These are phyloP conservation scores for Sylvilagus floridanus DNA, from an alignment of 2,797 vertebrate species.

Conservation along the genomic window DNA sequence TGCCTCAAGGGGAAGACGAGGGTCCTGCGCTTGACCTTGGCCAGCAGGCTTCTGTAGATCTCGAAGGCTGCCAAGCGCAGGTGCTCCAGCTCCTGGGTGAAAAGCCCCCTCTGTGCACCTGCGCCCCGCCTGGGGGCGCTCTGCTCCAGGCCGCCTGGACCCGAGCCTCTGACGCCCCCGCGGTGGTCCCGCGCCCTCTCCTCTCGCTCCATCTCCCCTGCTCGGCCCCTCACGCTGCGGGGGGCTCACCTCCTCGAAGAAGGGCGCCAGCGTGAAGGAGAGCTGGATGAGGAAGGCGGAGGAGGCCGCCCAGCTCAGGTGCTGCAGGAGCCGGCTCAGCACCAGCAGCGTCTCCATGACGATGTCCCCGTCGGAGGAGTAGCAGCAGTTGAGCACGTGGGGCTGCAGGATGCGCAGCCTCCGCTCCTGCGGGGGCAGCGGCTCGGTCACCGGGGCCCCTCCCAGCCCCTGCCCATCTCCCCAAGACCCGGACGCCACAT, in stretches of 20 bases:
- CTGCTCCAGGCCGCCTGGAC: too few species aligned
- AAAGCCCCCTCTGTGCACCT: neutral
- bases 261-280: constrained; percentile 8
- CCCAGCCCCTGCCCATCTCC: neutral
- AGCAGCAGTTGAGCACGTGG: constrained; percentile 66
- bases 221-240: accelerated
- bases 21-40: accelerated
- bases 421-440: neutral
- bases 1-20: constrained; percentile 46
- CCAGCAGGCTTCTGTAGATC: constrained; percentile 41
- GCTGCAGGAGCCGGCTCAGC: neutral
- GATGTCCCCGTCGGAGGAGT: accelerated
- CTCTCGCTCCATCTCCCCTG: accelerated
- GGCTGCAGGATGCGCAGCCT: constrained; percentile 66
- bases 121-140: neutral
- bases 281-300: constrained; percentile 66
- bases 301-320: constrained; percentile 4
- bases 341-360: constrained; percentile 25
- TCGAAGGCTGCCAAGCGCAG: constrained; percentile 70
- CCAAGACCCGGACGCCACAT: neutral
- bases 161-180: too few species aligned
- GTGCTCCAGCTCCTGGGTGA: constrained; percentile 1
- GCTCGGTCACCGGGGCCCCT: neutral
- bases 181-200: too few species aligned
- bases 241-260: constrained; percentile 74